A percentile compares a stretch with the other conserved stretches of the same genome.
These are phyloP conservation scores for Nannospalax galili DNA, from an alignment of 2,113 vertebrate genomes.

Conservation along the genomic window DNA sequence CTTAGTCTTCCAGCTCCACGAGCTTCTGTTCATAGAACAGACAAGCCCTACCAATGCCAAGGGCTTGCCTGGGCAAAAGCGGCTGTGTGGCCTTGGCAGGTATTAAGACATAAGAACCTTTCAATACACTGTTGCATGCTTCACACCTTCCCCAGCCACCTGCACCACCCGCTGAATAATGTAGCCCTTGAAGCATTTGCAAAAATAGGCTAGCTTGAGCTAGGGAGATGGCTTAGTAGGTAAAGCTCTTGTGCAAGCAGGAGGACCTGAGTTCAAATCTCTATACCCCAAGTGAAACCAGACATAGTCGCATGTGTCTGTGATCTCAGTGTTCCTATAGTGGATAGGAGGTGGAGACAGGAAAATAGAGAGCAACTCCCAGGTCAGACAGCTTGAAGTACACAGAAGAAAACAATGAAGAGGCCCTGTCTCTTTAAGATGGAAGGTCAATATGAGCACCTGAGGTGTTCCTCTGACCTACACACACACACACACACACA, in stretches of 20 bases:
- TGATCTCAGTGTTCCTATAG: neutral
- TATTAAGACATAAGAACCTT: neutral
- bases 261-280: neutral
- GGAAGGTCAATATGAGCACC: neutral
- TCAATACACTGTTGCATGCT: neutral
- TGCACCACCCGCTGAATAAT: neutral
- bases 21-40: neutral
- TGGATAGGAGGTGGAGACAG: neutral
- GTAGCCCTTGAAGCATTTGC: neutral
- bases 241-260: neutral
- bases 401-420: neutral
- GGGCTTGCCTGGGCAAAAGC: conserved; percentile 8
- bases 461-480: neutral
- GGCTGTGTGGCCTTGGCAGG: neutral
- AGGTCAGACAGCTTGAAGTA: neutral
- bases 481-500: too few species aligned
- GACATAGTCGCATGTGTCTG: too few species aligned
- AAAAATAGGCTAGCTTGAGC: neutral
- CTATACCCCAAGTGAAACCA: neutral
- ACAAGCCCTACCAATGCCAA: neutral
- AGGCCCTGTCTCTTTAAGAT: neutral
- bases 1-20: neutral
- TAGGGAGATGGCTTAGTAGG: neutral
- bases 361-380: neutral
- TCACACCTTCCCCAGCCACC: neutral